A percentile compares a stretch with the other conserved stretches of the same genome.
Conservation (phyloP, 2,888 invertebrate genomes). For the Cepaea hortensis region DNA sequence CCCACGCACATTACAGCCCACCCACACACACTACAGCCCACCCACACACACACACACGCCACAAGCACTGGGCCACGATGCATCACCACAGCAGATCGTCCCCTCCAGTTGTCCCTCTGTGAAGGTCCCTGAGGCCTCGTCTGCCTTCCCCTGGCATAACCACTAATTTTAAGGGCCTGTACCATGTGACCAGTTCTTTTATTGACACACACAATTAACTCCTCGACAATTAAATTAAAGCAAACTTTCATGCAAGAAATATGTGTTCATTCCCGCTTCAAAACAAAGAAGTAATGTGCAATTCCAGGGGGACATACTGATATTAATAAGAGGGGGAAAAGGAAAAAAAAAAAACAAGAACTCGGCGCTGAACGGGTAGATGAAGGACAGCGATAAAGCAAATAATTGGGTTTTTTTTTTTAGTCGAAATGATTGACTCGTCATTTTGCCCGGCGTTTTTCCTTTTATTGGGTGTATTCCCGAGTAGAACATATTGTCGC, state of each 20-base stretch:
- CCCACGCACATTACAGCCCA: neutral
- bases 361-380: conserved; percentile 1
- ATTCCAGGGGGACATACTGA: conserved; percentile 17
- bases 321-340: conserved; percentile 17
- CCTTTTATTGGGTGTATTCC: conserved; percentile 13
- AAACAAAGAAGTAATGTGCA: conserved; percentile 15
- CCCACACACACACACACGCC: neutral
- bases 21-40: neutral
- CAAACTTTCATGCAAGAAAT: conserved; percentile 19
- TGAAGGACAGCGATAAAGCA: conserved; percentile 30
- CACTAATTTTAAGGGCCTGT: conserved; percentile 8
- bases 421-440: conserved; percentile 20
- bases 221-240: conserved; percentile 9
- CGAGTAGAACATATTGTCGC: conserved; percentile 30
- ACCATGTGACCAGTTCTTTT: neutral
- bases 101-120: neutral
- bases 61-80: neutral
- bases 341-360: neutral
- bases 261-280: conserved; percentile 19
- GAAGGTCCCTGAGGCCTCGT: neutral
- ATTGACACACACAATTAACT: conserved; percentile 5
- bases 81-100: conserved; percentile 13
- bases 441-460: conserved; percentile 26
- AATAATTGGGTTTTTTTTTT: conserved; percentile 33
- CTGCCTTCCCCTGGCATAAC: neutral